These are phyloP conservation scores for Gallinago paraguaiae DNA, from an alignment of 2,113 vertebrate species.

Conservation along the genomic window DNA sequence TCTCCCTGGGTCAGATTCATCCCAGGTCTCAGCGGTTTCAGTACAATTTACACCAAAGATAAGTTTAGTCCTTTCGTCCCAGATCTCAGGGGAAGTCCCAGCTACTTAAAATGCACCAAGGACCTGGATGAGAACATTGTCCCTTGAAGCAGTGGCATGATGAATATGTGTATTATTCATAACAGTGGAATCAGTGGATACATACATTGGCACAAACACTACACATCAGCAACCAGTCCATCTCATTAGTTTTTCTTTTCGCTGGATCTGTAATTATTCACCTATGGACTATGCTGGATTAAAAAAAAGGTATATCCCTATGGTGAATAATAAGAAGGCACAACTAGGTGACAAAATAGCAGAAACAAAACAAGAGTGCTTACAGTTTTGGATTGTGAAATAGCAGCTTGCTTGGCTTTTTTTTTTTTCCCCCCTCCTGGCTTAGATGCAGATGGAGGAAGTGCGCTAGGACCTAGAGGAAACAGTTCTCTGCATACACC, in stretches of 20 bases:
- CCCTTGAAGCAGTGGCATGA: slow-evolving; percentile 14
- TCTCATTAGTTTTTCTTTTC: neutral
- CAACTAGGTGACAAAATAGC: neutral
- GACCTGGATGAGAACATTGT: slow-evolving; percentile 11
- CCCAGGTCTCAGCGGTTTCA: neutral
- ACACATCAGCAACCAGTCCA: neutral
- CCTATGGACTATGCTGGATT: neutral
- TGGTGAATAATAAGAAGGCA: neutral
- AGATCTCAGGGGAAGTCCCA: slow-evolving; percentile 13
- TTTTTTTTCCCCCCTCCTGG: neutral
- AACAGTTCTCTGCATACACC: slow-evolving; percentile 26
- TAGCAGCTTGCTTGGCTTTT: neutral
- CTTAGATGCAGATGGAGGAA: neutral
- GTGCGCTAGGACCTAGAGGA: slow-evolving; percentile 2
- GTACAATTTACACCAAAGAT: slow-evolving; percentile 22
- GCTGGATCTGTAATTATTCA: neutral
- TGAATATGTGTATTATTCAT: slow-evolving; percentile 53
- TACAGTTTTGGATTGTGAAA: neutral
- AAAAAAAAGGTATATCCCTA: neutral
- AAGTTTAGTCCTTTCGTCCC: slow-evolving; percentile 4
- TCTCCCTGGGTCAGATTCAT: slow-evolving; percentile 15
- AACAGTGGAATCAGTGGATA: slow-evolving; percentile 11
- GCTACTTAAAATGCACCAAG: slow-evolving; percentile 39
- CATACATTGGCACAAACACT: neutral
- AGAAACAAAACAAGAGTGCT: neutral